Percentiles rank a stretch among this genome's conserved stretches.
phyloP scores from a whole-genome alignment of 2,888 invertebrate genomes.

The Nomada ruficornis region DNA sequence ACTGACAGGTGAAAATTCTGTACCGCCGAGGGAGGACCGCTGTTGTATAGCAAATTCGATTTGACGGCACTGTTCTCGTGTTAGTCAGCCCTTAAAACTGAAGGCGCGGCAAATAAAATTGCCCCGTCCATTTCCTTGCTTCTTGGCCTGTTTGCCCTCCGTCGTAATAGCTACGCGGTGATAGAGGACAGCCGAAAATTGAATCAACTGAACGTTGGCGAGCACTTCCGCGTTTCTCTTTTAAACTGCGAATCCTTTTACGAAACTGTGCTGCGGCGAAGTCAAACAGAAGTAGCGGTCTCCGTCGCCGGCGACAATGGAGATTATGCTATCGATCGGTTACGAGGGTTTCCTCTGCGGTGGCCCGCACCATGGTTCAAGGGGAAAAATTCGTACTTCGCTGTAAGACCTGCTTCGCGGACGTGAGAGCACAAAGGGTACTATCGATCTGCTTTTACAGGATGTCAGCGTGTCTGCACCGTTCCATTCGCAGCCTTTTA shows the following conservation, averaged over 20 bases:
- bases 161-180: background rate
- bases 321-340: constrained; percentile 46
- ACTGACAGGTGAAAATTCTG: background rate
- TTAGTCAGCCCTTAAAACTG: background rate
- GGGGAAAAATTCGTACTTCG: constrained; percentile 3
- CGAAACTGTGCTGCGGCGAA: background rate
- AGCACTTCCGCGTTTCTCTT: background rate
- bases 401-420: background rate
- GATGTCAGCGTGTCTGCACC: constrained; percentile 17
- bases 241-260: constrained; percentile 7
- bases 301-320: constrained; percentile 11
- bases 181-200: constrained; percentile 36
- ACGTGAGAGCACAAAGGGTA: constrained; percentile 4
- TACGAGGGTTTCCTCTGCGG: background rate
- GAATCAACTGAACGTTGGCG: constrained; percentile 36
- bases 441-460: constrained; percentile 32
- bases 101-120: constrained; percentile 25
- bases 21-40: too few relatives aligned
- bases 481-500: constrained; percentile 1
- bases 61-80: background rate
- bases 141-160: constrained; percentile 19
- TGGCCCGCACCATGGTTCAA: background rate
- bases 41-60: constrained; percentile 12
- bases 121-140: background rate
- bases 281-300: constrained; percentile 43